phyloP scores from a whole-genome alignment of 2,888 invertebrate species.

The Malthinus seriepunctatus region DNA sequence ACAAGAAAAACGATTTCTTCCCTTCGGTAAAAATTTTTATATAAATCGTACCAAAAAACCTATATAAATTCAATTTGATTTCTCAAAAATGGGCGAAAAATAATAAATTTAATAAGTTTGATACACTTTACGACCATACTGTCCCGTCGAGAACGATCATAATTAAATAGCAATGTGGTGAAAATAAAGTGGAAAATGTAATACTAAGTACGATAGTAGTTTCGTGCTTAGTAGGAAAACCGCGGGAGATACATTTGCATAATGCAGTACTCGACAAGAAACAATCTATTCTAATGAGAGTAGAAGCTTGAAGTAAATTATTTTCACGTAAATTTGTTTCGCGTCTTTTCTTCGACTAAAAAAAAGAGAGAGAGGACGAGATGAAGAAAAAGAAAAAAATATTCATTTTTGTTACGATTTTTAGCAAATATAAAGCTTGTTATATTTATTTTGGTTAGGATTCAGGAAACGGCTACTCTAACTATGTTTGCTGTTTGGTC shows the following conservation, averaged over 20 bases:
- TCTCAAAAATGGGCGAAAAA: conserved; percentile 15
- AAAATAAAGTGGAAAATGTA: conserved; percentile 44
- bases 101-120: conserved; percentile 39
- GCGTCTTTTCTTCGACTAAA: conserved; percentile 12
- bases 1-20: conserved; percentile 16
- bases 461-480: conserved; percentile 47
- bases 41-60: too few relatives aligned
- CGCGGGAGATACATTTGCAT: conserved; percentile 47
- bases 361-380: neutral
- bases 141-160: conserved; percentile 46
- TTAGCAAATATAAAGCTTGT: conserved; percentile 22
- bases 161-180: conserved; percentile 47
- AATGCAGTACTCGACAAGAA: conserved; percentile 42
- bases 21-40: conserved; percentile 22
- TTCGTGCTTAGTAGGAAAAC: conserved; percentile 40
- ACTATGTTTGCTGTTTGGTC: conserved; percentile 54
- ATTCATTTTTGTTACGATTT: conserved; percentile 31
- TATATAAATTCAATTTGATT: too few relatives aligned
- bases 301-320: conserved; percentile 14
- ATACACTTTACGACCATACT: conserved; percentile 35
- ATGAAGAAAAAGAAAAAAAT: neutral
- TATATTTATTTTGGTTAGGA: conserved; percentile 43
- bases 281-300: conserved; percentile 30
- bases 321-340: conserved; percentile 14
- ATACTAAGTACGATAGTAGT: conserved; percentile 36